Evolutionary conservation across 2,113 vertebrate genomes (phyloP).

Genomic region (Nibea albiflora): DNA sequence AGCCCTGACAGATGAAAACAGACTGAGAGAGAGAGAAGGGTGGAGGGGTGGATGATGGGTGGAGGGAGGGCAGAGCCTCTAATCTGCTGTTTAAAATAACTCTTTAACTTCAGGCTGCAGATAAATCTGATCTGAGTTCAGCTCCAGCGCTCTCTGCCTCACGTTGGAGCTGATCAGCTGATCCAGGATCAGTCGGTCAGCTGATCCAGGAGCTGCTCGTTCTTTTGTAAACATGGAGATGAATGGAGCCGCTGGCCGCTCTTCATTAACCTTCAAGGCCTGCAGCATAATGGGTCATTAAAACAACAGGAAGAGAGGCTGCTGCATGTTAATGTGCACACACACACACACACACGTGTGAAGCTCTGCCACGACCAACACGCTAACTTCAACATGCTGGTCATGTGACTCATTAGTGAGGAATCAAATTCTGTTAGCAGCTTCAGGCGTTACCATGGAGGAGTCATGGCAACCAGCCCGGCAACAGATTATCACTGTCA

Average conservation of each 20-base stretch:
- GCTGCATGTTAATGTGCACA: slow-evolving; percentile 44
- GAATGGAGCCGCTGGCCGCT: slow-evolving; percentile 55
- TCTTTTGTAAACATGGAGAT: slow-evolving; percentile 41
- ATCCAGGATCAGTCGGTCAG: slow-evolving; percentile 2
- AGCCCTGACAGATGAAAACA: slow-evolving; percentile 35
- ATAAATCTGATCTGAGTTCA: slow-evolving; percentile 30
- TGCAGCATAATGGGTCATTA: slow-evolving; percentile 77
- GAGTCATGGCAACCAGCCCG: background rate
- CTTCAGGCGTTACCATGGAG: slow-evolving; percentile 20
- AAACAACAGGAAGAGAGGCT: slow-evolving; percentile 17
- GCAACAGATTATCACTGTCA: too few species aligned
- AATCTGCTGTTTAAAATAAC: slow-evolving; percentile 60
- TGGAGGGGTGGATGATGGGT: background rate
- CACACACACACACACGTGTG: background rate
- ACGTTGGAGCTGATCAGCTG: background rate
- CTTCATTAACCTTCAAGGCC: slow-evolving; percentile 84
- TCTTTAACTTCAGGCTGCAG: background rate
- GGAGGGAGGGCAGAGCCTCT: slow-evolving; percentile 5
- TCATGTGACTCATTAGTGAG: background rate
- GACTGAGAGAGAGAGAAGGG: slow-evolving; percentile 25
- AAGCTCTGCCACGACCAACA: background rate
- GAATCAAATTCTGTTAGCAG: slow-evolving; percentile 1
- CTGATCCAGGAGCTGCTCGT: background rate
- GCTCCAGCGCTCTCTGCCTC: background rate
- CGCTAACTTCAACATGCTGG: background rate